Evolutionary conservation across 2,888 invertebrate genomes (phyloP).

Genomic region (Drosophila prostipennis): DNA sequence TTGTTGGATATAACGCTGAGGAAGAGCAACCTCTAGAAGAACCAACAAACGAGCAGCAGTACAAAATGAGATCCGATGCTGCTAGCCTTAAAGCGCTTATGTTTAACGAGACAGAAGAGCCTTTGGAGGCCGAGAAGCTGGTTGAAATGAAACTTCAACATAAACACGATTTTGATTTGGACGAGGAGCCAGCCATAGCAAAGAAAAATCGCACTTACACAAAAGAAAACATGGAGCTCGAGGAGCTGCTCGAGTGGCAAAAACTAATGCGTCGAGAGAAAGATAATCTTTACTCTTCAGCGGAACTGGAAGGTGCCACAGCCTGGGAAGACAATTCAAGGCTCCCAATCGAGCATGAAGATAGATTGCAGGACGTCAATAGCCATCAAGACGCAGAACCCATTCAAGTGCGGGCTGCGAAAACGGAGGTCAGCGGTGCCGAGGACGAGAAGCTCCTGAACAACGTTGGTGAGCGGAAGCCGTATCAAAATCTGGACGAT

Average conservation of each 20-base stretch:
- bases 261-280: neutral
- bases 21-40: slow-evolving; percentile 2
- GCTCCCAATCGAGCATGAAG: slow-evolving; percentile 2
- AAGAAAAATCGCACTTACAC: neutral
- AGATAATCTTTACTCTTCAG: neutral
- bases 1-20: neutral
- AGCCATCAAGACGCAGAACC: neutral
- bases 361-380: neutral
- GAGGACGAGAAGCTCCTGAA: neutral
- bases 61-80: neutral
- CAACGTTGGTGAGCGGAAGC: slow-evolving; percentile 3
- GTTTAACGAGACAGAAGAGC: neutral
- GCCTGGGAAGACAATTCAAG: neutral
- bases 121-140: neutral
- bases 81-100: neutral
- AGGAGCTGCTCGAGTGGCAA: slow-evolving; percentile 10
- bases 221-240: neutral
- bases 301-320: neutral
- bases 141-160: slow-evolving; percentile 4
- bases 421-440: neutral
- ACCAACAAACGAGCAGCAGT: neutral
- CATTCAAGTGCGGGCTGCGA: neutral
- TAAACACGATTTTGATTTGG: slow-evolving; percentile 3
- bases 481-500: slow-evolving; percentile 8
- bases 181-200: slow-evolving; percentile 1